Conservation (phyloP, 2,113 vertebrate genomes). For the Etia nguti region DNA sequence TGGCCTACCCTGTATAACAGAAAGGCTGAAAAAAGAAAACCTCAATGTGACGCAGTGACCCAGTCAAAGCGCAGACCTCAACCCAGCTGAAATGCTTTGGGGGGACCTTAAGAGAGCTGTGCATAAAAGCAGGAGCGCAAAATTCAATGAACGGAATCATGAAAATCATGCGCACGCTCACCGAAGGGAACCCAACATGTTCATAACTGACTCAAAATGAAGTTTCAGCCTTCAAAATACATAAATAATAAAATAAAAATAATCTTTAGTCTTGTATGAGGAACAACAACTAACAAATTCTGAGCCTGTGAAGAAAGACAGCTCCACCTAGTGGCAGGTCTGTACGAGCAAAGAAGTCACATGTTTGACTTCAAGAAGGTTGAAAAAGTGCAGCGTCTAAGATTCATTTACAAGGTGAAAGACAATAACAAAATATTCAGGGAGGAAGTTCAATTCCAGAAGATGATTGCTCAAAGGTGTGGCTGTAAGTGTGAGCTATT, state of each 20-base stretch:
- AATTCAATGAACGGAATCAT: background rate
- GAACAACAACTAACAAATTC: background rate
- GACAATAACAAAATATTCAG: background rate
- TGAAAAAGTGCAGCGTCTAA: background rate
- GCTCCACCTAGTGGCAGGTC: background rate
- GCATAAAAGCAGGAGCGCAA: rapidly evolving
- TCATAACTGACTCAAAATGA: background rate
- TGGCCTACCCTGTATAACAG: no score
- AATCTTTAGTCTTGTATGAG: background rate
- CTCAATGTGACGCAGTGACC: background rate
- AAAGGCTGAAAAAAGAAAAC: background rate
- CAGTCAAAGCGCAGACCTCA: background rate
- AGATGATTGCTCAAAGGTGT: background rate
- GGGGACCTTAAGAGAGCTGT: background rate
- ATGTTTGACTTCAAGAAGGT: background rate
- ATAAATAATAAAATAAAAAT: background rate
- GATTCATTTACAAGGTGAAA: background rate
- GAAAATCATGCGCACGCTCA: background rate
- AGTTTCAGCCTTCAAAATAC: background rate
- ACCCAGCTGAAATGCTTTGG: background rate
- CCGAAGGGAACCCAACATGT: background rate
- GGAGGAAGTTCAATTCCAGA: background rate
- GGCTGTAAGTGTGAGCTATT: background rate
- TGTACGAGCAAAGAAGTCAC: background rate
- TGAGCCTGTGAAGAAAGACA: background rate